These are phyloP conservation scores for Whitmania pigra DNA, from an alignment of 1,140 invertebrate genomes.

Conservation along the genomic window DNA sequence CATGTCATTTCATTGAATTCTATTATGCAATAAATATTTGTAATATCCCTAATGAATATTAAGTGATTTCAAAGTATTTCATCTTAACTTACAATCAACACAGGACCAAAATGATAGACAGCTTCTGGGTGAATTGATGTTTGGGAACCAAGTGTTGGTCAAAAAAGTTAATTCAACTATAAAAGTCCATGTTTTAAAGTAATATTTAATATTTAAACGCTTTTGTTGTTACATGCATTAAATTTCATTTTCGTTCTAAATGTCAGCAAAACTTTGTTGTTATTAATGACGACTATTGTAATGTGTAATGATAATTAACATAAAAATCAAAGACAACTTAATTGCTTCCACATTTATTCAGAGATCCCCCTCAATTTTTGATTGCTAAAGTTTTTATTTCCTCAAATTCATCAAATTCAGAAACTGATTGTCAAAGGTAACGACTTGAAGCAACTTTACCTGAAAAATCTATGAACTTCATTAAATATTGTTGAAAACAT, in stretches of 20 bases:
- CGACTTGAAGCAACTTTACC: no score
- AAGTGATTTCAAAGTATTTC: no score
- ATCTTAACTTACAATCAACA: no score
- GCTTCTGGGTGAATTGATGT: neutral
- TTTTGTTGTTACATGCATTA: neutral
- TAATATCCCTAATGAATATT: no score
- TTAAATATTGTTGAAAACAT: no score
- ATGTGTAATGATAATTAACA: no score
- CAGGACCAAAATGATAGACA: neutral
- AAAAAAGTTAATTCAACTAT: neutral
- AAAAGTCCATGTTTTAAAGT: constrained; percentile 11
- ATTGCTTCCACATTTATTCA: constrained; percentile 14
- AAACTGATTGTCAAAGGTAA: constrained; percentile 28
- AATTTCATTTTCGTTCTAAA: no score
- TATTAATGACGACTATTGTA: neutral
- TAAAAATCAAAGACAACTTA: neutral
- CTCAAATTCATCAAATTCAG: constrained; percentile 32
- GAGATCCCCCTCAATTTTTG: constrained; percentile 55
- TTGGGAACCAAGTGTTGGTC: neutral
- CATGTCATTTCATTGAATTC: no score
- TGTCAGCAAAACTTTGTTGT: neutral
- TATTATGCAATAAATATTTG: no score
- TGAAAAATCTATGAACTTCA: no score
- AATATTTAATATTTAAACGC: neutral
- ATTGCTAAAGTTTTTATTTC: constrained; percentile 55